Percentiles rank a stretch among this genome's conserved stretches.
phyloP scores from a whole-genome alignment of 2,888 invertebrate genomes.

The Drosophila setosimentum region DNA sequence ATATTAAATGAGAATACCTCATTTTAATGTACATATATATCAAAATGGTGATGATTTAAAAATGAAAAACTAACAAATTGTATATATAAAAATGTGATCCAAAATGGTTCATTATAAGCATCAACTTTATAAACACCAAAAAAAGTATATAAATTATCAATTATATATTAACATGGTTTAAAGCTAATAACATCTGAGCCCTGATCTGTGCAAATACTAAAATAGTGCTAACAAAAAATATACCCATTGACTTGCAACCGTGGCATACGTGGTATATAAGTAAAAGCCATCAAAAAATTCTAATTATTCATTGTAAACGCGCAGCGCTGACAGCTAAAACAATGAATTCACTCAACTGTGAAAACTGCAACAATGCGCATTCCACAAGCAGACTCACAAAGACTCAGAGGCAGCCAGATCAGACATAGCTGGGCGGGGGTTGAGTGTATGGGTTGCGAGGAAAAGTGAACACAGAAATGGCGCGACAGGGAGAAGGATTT shows the following conservation, averaged over 20 bases:
- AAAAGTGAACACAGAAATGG: constrained; percentile 48
- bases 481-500: constrained; percentile 60
- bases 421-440: background rate
- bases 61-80: background rate
- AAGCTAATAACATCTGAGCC: background rate
- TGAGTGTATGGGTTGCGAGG: background rate
- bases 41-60: background rate
- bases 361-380: constrained; percentile 76
- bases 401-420: constrained; percentile 8
- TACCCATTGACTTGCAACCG: constrained; percentile 8
- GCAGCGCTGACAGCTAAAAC: constrained; percentile 73
- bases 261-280: constrained; percentile 19
- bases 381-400: constrained; percentile 50
- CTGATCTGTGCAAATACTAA: background rate
- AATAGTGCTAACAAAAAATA: background rate
- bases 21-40: background rate
- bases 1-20: background rate
- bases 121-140: background rate
- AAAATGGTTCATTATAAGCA: background rate
- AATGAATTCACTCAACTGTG: constrained; percentile 73
- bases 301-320: constrained; percentile 78
- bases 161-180: background rate
- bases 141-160: no score
- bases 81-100: background rate
- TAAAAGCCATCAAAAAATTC: constrained; percentile 59